phyloP scores from a whole-genome alignment of 2,113 vertebrate genomes.

The Oryzias celebensis region DNA sequence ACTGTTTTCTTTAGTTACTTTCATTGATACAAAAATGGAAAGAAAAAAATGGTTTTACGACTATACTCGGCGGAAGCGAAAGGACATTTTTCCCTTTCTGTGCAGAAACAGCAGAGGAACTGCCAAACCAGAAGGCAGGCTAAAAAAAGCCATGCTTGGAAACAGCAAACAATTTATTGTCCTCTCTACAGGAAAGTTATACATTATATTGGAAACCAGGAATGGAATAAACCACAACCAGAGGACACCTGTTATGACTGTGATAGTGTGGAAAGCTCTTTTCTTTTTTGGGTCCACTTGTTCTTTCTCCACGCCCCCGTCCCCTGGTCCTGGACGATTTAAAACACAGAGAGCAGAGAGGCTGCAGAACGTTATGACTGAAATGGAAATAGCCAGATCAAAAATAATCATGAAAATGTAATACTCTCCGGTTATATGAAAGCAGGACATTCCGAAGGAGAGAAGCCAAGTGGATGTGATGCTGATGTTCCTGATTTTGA shows the following conservation, averaged over 20 bases:
- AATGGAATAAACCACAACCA: constrained; percentile 1
- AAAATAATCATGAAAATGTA: rapidly evolving
- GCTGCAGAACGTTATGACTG: not conserved
- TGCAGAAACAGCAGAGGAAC: constrained; percentile 12
- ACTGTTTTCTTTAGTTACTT: no score
- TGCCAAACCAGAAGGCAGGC: constrained; percentile 8
- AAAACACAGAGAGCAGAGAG: constrained; percentile 20
- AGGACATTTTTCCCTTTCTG: not conserved
- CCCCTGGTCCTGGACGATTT: constrained; percentile 16
- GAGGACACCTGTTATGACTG: constrained; percentile 6
- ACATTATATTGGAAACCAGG: rapidly evolving
- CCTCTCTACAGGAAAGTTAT: rapidly evolving
- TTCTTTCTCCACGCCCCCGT: not conserved
- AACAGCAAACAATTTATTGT: not conserved
- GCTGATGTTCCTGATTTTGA: no score
- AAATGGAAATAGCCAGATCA: rapidly evolving
- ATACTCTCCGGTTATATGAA: rapidly evolving
- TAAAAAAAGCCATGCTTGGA: rapidly evolving
- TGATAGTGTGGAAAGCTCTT: constrained; percentile 25
- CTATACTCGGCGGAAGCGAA: no score
- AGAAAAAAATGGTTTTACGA: no score
- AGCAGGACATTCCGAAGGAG: not conserved
- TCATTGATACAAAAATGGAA: no score
- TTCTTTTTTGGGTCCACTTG: constrained; percentile 10
- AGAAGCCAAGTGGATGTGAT: not conserved